These are phyloP conservation scores for Aphelenchoides avenae DNA, from an alignment of 1,140 invertebrate genomes.

Conservation along the genomic window DNA sequence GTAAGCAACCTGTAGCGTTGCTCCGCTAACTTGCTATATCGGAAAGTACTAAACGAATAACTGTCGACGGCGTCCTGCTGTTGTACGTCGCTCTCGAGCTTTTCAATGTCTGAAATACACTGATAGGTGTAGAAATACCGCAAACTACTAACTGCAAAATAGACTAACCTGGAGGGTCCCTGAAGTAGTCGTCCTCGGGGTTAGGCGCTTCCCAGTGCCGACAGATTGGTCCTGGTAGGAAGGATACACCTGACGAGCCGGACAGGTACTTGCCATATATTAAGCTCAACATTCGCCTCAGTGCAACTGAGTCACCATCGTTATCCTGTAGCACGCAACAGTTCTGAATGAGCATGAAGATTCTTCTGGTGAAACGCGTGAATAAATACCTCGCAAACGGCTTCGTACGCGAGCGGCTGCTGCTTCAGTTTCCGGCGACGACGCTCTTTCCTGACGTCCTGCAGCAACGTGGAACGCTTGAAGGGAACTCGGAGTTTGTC, in stretches of 20 bases:
- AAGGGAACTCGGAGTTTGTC: slow-evolving; percentile 26
- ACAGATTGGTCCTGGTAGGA: slow-evolving; percentile 42
- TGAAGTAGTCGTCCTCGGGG: slow-evolving; percentile 1
- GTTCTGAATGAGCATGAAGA: slow-evolving; percentile 21
- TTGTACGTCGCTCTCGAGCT: slow-evolving; percentile 27
- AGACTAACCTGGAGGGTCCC: neutral
- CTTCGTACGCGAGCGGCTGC: slow-evolving; percentile 28
- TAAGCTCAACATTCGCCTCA: slow-evolving; percentile 39
- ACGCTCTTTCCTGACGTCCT: slow-evolving; percentile 8
- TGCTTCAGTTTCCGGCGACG: slow-evolving; percentile 7
- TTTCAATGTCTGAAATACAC: neutral
- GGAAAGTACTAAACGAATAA: slow-evolving; percentile 33
- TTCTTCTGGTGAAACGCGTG: neutral
- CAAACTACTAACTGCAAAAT: neutral
- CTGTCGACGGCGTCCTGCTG: slow-evolving; percentile 28
- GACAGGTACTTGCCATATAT: slow-evolving; percentile 48
- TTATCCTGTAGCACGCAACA: slow-evolving; percentile 40
- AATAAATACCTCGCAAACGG: slow-evolving; percentile 32
- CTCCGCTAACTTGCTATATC: slow-evolving; percentile 27
- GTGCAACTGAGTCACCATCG: slow-evolving; percentile 32
- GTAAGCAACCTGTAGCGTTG: slow-evolving; percentile 38
- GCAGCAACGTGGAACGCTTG: slow-evolving; percentile 4
- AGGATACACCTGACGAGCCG: slow-evolving; percentile 27
- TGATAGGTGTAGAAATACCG: neutral
- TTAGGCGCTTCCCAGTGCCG: slow-evolving; percentile 23